Conservation (phyloP, 2,797 vertebrate species). For the Falco berigora region DNA sequence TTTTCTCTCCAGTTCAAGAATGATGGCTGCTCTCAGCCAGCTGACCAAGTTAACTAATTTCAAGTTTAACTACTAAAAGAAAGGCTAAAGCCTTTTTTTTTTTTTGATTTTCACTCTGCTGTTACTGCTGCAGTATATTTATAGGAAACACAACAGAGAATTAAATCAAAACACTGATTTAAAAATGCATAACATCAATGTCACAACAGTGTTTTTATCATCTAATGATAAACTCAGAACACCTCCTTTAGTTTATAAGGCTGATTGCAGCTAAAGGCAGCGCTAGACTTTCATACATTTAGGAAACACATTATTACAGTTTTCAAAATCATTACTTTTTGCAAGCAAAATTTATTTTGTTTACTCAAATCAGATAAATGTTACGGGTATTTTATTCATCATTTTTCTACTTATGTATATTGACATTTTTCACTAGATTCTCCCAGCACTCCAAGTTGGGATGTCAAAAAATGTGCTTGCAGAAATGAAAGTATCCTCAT, state of each 20-base stretch:
- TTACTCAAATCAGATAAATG: constrained; percentile 77
- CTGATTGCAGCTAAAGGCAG: constrained; percentile 70
- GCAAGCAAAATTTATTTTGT: constrained; percentile 76
- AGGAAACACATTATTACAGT: constrained; percentile 68
- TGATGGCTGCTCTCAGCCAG: background rate
- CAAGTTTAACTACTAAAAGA: constrained; percentile 20
- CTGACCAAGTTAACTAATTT: constrained; percentile 17
- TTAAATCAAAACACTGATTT: constrained; percentile 91
- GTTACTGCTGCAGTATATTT: constrained; percentile 28
- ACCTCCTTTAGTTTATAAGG: constrained; percentile 43
- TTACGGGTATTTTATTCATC: constrained; percentile 76
- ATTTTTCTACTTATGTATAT: constrained; percentile 79
- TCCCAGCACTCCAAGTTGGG: constrained; percentile 78
- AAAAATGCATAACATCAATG: constrained; percentile 83
- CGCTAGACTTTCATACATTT: constrained; percentile 59
- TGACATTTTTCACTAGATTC: constrained; percentile 79
- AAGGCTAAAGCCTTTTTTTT: constrained; percentile 20
- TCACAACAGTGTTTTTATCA: constrained; percentile 77
- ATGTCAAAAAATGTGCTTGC: constrained; percentile 88
- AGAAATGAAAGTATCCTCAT: constrained; percentile 91
- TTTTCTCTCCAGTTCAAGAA: background rate
- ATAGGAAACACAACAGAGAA: constrained; percentile 46
- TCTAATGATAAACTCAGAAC: constrained; percentile 70
- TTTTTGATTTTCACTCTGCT: background rate
- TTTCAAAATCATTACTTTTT: constrained; percentile 67